Conservation (phyloP, 2,888 invertebrate genomes). For the Eupithecia vulgata region DNA sequence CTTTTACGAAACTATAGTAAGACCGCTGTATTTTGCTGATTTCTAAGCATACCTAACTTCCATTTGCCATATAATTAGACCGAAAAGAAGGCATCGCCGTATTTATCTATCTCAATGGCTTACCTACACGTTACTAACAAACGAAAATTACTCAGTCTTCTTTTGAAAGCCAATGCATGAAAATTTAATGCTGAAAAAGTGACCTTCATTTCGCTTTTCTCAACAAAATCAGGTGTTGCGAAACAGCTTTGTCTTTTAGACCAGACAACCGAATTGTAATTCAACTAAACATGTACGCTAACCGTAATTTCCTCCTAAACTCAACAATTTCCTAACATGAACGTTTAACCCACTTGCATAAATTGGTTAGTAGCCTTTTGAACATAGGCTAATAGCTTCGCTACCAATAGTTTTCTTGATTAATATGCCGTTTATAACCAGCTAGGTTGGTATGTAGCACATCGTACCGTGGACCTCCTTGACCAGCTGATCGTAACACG, state of each 20-base stretch:
- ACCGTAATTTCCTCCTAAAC: conserved; percentile 9
- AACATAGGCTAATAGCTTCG: conserved; percentile 1
- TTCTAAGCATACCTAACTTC: not conserved
- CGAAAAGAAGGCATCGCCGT: not conserved
- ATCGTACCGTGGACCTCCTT: conserved; percentile 65
- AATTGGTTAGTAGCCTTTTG: conserved; percentile 20
- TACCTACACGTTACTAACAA: not conserved
- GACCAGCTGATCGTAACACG: conserved; percentile 59
- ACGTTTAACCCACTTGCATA: conserved; percentile 34
- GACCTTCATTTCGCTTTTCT: conserved; percentile 23
- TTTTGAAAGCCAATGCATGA: conserved; percentile 14
- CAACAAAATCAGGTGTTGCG: not conserved
- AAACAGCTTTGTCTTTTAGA: not conserved
- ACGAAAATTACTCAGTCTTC: not conserved
- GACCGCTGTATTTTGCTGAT: not conserved
- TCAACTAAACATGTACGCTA: not conserved
- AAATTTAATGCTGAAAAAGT: conserved; percentile 24
- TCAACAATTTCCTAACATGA: conserved; percentile 10
- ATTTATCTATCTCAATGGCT: not conserved
- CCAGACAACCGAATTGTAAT: conserved; percentile 5
- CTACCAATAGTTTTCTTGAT: conserved; percentile 32
- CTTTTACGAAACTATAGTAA: not conserved
- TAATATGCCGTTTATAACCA: conserved; percentile 36
- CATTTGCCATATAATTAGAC: not conserved
- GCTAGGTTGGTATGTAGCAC: conserved; percentile 54